A percentile compares a stretch with the other conserved stretches of the same genome.
Conservation (phyloP, 2,797 vertebrate genomes). For the Botia almorhae region DNA sequence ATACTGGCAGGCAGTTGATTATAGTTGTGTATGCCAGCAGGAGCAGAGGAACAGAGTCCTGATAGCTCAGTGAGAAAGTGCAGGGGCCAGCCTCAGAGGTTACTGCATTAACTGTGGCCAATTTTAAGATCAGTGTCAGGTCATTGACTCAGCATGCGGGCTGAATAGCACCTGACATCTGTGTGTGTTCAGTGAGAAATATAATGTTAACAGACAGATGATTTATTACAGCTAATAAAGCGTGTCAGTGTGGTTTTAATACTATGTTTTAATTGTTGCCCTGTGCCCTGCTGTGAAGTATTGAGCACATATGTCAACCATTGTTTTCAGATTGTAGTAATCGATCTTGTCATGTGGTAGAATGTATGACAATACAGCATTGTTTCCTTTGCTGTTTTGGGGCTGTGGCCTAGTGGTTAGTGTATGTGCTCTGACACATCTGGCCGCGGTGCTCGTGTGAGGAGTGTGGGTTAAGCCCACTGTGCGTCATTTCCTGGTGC, state of each 20-base stretch:
- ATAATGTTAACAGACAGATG: conserved; percentile 7
- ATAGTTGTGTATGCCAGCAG: conserved; percentile 39
- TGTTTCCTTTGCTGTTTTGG: background rate
- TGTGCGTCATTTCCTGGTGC: no score
- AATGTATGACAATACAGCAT: background rate
- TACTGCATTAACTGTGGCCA: conserved; percentile 50
- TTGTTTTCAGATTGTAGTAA: conserved; percentile 2
- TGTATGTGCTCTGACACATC: no score
- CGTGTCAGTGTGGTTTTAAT: conserved; percentile 16
- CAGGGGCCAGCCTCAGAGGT: conserved; percentile 41
- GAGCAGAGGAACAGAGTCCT: conserved; percentile 10
- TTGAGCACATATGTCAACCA: background rate
- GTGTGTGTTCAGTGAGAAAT: conserved; percentile 7
- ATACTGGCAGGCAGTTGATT: conserved; percentile 49
- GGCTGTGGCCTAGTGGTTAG: background rate
- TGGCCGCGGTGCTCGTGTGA: no score
- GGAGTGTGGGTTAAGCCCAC: no score
- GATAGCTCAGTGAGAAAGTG: conserved; percentile 14
- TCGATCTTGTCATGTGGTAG: conserved; percentile 1
- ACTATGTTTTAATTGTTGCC: conserved; percentile 24
- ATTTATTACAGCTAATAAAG: conserved; percentile 13
- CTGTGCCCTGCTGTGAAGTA: background rate
- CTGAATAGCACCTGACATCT: background rate
- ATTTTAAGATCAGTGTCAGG: conserved; percentile 47
- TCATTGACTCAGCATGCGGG: conserved; percentile 9